These are phyloP conservation scores for Temnothorax ravouxi DNA, from an alignment of 2,888 invertebrate species.

Conservation along the genomic window DNA sequence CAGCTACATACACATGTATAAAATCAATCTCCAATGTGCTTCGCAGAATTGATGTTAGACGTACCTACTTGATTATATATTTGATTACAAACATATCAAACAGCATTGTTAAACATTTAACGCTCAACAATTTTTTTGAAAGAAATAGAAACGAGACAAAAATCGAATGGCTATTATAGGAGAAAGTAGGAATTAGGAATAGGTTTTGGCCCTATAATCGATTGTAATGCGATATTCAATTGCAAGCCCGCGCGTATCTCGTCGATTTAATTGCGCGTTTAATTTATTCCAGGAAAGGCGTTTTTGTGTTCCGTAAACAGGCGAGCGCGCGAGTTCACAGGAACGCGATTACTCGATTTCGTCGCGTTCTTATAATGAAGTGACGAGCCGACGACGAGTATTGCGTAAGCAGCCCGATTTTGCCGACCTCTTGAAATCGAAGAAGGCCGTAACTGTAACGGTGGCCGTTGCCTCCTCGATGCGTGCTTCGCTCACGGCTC, in stretches of 20 bases:
- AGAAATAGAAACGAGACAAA: background rate
- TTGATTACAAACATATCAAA: too few relatives aligned
- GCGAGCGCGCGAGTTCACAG: conserved; percentile 17
- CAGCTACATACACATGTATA: too few relatives aligned
- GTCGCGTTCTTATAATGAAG: conserved; percentile 64
- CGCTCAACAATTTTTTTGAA: background rate
- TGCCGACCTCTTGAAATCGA: conserved; percentile 76
- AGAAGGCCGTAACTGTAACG: conserved; percentile 74
- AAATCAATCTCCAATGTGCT: background rate
- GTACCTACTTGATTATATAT: background rate
- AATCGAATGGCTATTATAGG: background rate
- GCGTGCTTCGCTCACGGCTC: conserved; percentile 73
- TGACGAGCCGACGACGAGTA: conserved; percentile 55
- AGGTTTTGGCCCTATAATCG: background rate
- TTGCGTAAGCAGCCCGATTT: conserved; percentile 75
- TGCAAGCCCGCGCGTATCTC: conserved; percentile 19
- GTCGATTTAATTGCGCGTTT: conserved; percentile 52
- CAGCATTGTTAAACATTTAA: background rate
- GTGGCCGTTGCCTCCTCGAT: conserved; percentile 64
- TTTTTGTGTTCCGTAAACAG: conserved; percentile 31
- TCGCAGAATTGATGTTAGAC: background rate
- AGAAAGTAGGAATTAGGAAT: background rate
- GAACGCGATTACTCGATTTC: conserved; percentile 54
- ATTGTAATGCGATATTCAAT: conserved; percentile 45
- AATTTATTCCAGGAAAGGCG: conserved; percentile 36